A percentile compares a stretch with the other conserved stretches of the same genome.
phyloP scores from a whole-genome alignment of 1,140 invertebrate genomes.

The Micrasema longulum region DNA sequence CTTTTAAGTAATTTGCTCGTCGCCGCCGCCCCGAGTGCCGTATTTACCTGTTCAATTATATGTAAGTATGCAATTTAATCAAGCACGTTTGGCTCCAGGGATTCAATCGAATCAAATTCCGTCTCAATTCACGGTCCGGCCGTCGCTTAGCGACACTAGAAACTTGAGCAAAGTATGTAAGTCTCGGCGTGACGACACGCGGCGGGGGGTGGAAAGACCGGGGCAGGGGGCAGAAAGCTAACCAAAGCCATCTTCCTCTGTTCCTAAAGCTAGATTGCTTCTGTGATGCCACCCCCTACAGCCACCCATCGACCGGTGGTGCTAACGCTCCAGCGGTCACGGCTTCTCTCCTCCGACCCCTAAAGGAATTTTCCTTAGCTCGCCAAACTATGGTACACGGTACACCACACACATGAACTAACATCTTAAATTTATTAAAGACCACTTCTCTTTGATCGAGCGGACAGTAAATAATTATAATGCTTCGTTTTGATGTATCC shows the following conservation, averaged over 20 bases:
- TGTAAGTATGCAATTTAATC: slow-evolving; percentile 15
- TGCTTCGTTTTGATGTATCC: slow-evolving; percentile 13
- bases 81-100: slow-evolving; percentile 10
- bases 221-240: slow-evolving; percentile 17
- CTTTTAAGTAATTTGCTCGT: neutral
- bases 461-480: slow-evolving; percentile 26
- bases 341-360: neutral
- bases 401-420: neutral
- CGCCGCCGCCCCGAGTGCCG: neutral
- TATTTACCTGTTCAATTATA: slow-evolving; percentile 19
- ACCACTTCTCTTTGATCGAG: neutral
- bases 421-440: slow-evolving; percentile 12
- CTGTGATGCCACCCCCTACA: slow-evolving; percentile 1
- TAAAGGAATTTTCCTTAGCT: slow-evolving; percentile 24
- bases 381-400: slow-evolving; percentile 10
- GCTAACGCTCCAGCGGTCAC: slow-evolving; percentile 31
- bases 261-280: slow-evolving; percentile 21
- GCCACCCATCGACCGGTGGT: slow-evolving; percentile 1
- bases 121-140: slow-evolving; percentile 11
- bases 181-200: slow-evolving; percentile 10
- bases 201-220: neutral
- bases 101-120: slow-evolving; percentile 25
- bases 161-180: slow-evolving; percentile 9
- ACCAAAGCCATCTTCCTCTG: slow-evolving; percentile 7
- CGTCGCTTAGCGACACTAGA: slow-evolving; percentile 29